phyloP scores from a whole-genome alignment of 2,113 vertebrate genomes.

The Okapia johnstoni region DNA sequence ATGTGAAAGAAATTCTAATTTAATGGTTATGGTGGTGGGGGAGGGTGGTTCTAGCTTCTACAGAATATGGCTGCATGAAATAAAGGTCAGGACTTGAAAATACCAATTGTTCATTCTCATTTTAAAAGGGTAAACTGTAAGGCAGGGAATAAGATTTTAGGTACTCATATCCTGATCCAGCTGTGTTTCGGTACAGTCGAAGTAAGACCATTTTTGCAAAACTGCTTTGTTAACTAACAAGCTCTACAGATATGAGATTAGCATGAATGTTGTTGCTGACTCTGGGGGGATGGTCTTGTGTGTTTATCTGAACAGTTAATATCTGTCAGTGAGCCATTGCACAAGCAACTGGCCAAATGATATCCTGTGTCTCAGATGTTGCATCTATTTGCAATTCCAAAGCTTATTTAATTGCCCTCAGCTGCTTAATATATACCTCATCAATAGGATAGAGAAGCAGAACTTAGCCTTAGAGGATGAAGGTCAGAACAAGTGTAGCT shows the following conservation, averaged over 20 bases:
- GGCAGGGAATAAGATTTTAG: not conserved
- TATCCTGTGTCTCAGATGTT: constrained; percentile 8
- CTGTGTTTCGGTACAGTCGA: not conserved
- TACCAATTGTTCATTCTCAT: not conserved
- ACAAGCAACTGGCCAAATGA: not conserved
- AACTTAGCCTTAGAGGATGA: not conserved
- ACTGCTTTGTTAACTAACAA: constrained; percentile 6
- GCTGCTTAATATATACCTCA: not conserved
- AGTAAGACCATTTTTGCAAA: constrained; percentile 16
- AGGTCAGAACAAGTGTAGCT: not conserved
- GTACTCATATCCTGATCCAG: not conserved
- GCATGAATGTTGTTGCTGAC: not conserved
- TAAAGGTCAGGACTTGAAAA: constrained; percentile 1
- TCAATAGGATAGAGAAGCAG: not conserved
- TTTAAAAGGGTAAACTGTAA: not conserved
- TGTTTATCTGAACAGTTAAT: not conserved
- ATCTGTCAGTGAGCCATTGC: not conserved
- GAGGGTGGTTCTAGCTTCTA: not conserved
- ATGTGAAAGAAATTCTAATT: not conserved
- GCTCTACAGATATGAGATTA: not conserved
- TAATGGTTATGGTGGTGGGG: not conserved
- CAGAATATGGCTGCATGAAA: not conserved
- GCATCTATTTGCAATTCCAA: not conserved
- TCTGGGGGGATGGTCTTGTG: not conserved
- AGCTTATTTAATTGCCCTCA: constrained; percentile 2